Evolutionary conservation across 2,888 invertebrate species (phyloP).

Genomic region (Cylloceria caligata): DNA sequence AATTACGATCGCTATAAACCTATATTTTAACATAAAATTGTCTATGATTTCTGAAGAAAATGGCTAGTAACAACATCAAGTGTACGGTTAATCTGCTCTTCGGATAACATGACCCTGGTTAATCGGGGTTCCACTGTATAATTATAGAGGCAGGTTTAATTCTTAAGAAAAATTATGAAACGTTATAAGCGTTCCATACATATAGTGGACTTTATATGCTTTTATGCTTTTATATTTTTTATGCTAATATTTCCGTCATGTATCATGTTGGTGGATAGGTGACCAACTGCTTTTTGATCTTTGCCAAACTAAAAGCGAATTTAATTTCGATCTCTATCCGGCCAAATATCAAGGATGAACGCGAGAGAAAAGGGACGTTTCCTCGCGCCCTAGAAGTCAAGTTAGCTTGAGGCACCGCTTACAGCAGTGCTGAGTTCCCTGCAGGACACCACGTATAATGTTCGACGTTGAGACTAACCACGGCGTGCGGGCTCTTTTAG

Average conservation of each 20-base stretch:
- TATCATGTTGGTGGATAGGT: no score
- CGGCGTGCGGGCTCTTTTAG: slow-evolving; percentile 78
- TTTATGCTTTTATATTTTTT: no score
- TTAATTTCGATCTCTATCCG: slow-evolving; percentile 47
- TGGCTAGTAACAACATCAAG: no score
- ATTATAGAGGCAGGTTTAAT: slow-evolving; percentile 68
- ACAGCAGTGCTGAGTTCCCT: slow-evolving; percentile 24
- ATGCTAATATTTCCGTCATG: no score
- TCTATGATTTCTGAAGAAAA: no score
- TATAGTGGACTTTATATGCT: neutral
- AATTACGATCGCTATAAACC: no score
- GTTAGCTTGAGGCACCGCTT: slow-evolving; percentile 55
- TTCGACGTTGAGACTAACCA: slow-evolving; percentile 56
- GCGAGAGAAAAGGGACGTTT: slow-evolving; percentile 43
- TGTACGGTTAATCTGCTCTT: no score
- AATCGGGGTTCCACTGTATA: no score
- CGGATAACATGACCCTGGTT: no score
- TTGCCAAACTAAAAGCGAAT: slow-evolving; percentile 25
- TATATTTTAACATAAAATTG: no score
- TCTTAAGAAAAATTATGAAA: neutral
- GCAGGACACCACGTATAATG: slow-evolving; percentile 33
- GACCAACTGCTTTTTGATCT: no score
- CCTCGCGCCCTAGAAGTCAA: slow-evolving; percentile 30
- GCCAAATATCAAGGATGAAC: slow-evolving; percentile 51
- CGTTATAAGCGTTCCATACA: neutral